phyloP scores from a whole-genome alignment of 2,113 vertebrate species.

The Carassius auratus region DNA sequence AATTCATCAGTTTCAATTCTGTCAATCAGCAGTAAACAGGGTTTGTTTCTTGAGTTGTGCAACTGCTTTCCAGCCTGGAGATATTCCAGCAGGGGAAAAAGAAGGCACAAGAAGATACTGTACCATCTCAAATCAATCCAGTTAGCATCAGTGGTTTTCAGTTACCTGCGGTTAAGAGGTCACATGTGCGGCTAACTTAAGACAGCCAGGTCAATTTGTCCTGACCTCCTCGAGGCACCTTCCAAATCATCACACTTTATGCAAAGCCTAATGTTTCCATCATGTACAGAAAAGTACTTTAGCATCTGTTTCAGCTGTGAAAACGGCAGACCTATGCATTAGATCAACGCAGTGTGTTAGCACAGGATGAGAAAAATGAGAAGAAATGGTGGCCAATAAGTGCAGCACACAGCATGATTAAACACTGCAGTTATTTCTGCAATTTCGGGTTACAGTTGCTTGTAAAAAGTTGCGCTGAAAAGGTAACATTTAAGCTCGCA shows the following conservation, averaged over 20 bases:
- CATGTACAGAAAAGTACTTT: not conserved
- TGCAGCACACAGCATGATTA: conserved; percentile 21
- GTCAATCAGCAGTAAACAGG: not conserved
- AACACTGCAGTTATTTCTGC: conserved; percentile 9
- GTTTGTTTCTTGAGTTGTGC: not conserved
- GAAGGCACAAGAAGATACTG: not conserved
- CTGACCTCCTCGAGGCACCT: not conserved
- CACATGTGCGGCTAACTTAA: not conserved
- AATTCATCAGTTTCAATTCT: conserved; percentile 6
- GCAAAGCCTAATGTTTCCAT: not conserved
- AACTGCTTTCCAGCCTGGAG: not conserved
- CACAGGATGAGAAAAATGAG: conserved; percentile 26
- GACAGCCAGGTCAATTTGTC: not conserved
- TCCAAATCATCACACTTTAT: not conserved
- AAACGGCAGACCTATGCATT: not conserved
- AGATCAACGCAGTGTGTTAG: not conserved
- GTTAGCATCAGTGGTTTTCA: conserved; percentile 4
- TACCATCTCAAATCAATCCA: not conserved
- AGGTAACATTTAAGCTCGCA: not conserved
- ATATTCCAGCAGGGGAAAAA: not conserved
- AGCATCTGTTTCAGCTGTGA: not conserved
- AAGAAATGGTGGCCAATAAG: not conserved
- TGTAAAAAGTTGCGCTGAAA: conserved; percentile 9
- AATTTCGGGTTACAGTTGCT: not conserved
- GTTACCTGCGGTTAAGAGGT: not conserved